Evolutionary conservation across 2,888 invertebrate species (phyloP), one percentile per base, ranked within the genome.

Genomic region (Ichneumon xanthorius): DNA sequence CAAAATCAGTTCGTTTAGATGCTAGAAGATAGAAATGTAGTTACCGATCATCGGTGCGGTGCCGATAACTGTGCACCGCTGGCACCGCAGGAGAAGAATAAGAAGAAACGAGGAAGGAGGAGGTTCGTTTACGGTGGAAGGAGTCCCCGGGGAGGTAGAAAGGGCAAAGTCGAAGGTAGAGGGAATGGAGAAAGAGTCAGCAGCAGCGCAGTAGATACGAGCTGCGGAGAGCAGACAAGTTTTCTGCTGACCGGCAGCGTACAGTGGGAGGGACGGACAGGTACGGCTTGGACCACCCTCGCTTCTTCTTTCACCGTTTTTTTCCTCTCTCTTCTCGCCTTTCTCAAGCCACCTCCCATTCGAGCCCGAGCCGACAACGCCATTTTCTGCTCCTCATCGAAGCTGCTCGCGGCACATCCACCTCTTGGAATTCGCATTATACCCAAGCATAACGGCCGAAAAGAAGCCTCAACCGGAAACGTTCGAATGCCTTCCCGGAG

Each of bases 151-250:
- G 22, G 68, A 72, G 48, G 68, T 58, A 37, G 48, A 61, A 79
- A 58, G 61, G 63, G 73, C 45, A 77, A 55, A 76, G 67, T 30
- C 63, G 61, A 75, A 48, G 61, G 61, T 63, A 63, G 63, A 76
- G 45, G 75, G 40, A 71, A 50, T 26, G 26, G 61, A n/a, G 67
- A 67, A 53, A 58, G 58, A 67, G 71, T 71, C 67, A 68, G 67
- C 40, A 78, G 68, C 40, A 67, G 68, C 63, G 55, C 50, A 77
- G 82, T 82, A 80, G 85, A 80, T 85, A 80, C 76, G 85, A 37
- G 26, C 76, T 48, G 75, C 63, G 80, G 71, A 45, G 82, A 75
- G 78, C 76, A 82, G 73, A 82, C 78, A 76, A 71, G 77, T 72
- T 67, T 78, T 87, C 87, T 82, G 83, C 63, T 76, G 65, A 65